Conservation (phyloP, 2,888 invertebrate species). For the Lasioglossum marginatum region DNA sequence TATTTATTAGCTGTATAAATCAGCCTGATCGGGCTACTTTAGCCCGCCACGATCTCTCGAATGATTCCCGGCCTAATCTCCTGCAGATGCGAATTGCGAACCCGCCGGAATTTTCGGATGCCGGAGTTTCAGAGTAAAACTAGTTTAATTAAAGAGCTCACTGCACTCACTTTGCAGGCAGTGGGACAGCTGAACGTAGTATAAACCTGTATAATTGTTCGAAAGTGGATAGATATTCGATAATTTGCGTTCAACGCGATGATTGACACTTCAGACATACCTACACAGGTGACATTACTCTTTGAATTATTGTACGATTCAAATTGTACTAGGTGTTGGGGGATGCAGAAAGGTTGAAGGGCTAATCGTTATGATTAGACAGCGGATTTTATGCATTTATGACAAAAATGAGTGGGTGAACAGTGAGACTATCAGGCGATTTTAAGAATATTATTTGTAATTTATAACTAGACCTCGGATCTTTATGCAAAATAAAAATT, state of each 20-base stretch:
- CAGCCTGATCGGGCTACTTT: constrained; percentile 30
- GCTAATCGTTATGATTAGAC: background rate
- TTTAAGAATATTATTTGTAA: background rate
- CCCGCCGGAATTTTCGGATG: background rate
- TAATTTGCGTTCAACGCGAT: background rate
- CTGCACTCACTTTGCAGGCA: background rate
- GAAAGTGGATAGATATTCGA: background rate
- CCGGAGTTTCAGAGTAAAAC: background rate
- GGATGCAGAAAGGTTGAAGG: background rate
- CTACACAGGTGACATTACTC: background rate
- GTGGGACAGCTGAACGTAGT: background rate
- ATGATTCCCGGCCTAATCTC: constrained; percentile 21
- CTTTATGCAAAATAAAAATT: too few relatives aligned
- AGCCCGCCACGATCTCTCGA: constrained; percentile 3
- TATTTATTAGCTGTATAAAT: constrained; percentile 66
- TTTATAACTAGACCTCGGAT: too few relatives aligned
- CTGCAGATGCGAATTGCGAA: background rate
- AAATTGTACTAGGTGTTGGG: too few relatives aligned
- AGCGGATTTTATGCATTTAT: background rate
- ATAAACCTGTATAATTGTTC: background rate
- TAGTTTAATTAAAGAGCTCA: background rate
- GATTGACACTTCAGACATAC: background rate
- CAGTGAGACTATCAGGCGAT: background rate
- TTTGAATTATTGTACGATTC: background rate
- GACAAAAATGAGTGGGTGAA: background rate